Base-by-base conservation (phyloP, 2,888 invertebrate species). In the Tenthredo notha region DNA sequence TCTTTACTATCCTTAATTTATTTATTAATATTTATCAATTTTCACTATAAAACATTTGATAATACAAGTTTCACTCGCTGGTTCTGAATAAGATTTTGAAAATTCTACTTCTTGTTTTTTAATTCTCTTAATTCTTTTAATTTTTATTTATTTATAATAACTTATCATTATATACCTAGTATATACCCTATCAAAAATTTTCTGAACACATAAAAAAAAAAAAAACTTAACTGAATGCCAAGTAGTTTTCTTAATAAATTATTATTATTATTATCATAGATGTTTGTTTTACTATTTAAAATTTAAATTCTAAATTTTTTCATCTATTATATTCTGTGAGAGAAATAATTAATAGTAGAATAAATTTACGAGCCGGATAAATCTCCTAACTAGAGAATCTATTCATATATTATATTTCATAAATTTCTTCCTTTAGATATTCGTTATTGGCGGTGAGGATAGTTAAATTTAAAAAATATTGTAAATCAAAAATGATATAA, bases 301-400 rank as follows among this genome's bases (percentile, higher is more conserved):
- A 54, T n/a, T 1, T n/a, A 50, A 50, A 50, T 50, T n/a, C 0
- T n/a, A 54, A 54, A 54, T 54, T 54, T 54, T 7, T 7, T 54
- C n/a, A 54, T n/a, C 54, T 7, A 54, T 54, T 54, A 5, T 54
- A 54, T n/a, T 7, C 54, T 54, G n/a, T 54, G 7, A 54, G 4
- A n/a, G 54, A 54, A 54, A n/a, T 7, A 7, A 54, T 54, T 7
- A 54, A n/a, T 7, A 54, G 47, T 54, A n/a, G 7, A 54, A n/a
- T 54, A n/a, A 33, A 4, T 7, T 0, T n/a, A 54, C 6, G n/a
- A 54, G 5, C n/a, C 5, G n/a, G 54, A n/a, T n/a, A n/a, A 54
- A n/a, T 54, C 54, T 54, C n/a, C 54, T 54, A 54, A 54, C 54
- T 54, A 54, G n/a, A 54, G 54, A 54, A n/a, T n/a, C 54, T 54